Percentiles rank a stretch among this genome's conserved stretches.
Conservation (phyloP, 2,797 vertebrate genomes). For the Pseudomugil tenellus region DNA sequence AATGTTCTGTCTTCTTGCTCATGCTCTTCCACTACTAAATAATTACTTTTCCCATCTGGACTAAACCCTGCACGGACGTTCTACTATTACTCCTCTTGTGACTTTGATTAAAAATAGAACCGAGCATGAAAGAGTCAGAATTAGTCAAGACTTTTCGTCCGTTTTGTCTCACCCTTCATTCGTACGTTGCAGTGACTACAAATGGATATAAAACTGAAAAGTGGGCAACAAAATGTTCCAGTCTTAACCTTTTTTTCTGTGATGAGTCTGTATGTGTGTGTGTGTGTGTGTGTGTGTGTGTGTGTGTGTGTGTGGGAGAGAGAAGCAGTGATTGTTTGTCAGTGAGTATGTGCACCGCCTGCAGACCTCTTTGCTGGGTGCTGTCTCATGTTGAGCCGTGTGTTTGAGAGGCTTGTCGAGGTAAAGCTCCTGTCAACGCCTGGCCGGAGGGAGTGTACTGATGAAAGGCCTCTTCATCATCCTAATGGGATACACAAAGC, state of each 20-base stretch:
- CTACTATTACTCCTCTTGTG: constrained; percentile 69
- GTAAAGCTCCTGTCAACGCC: constrained; percentile 84
- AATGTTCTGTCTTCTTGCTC: constrained; percentile 52
- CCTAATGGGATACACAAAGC: constrained; percentile 85
- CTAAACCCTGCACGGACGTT: constrained; percentile 48
- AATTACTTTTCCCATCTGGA: constrained; percentile 76
- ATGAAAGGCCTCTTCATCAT: constrained; percentile 88
- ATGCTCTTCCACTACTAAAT: constrained; percentile 54
- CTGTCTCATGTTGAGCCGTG: constrained; percentile 75
- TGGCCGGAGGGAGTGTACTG: constrained; percentile 80
- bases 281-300: constrained; percentile 31
- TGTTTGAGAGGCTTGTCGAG: constrained; percentile 82
- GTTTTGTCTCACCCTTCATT: constrained; percentile 32
- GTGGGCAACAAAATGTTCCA: constrained; percentile 45
- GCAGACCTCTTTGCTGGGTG: constrained; percentile 64
- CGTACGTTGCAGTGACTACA: constrained; percentile 29
- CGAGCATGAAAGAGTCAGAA: constrained; percentile 65
- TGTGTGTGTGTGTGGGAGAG: constrained; percentile 29
- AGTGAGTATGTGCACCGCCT: constrained; percentile 59
- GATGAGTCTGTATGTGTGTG: constrained; percentile 15
- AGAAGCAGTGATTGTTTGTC: constrained; percentile 51
- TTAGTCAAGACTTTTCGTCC: constrained; percentile 62
- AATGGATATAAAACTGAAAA: constrained; percentile 51
- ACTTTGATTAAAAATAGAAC: constrained; percentile 79
- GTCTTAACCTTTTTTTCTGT: constrained; percentile 17